Evolutionary conservation across 2,797 vertebrate genomes (phyloP).

Genomic region (Myiotriccus ornatus): DNA sequence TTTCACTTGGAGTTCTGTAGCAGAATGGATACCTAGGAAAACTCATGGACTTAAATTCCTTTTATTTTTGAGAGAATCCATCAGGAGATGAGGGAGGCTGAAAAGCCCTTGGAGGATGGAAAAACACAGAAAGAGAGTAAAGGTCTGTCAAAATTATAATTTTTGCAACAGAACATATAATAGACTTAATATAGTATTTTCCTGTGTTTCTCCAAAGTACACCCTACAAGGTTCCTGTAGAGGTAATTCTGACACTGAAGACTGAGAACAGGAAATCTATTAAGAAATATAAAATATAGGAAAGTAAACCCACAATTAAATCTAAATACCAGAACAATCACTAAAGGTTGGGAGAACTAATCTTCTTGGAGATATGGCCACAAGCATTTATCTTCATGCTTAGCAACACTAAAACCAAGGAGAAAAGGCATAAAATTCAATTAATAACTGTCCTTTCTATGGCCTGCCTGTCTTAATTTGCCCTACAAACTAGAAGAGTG

Average conservation of each 20-base stretch:
- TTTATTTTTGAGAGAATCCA: background rate
- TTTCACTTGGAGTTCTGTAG: background rate
- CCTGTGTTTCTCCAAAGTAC: background rate
- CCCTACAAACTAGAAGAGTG: background rate
- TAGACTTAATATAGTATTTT: too few species aligned
- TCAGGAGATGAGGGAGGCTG: too few species aligned
- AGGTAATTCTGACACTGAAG: background rate
- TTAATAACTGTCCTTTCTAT: background rate
- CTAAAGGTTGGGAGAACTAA: background rate
- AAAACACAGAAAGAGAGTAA: too few species aligned
- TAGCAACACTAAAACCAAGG: background rate
- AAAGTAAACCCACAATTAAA: background rate
- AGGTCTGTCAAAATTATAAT: too few species aligned
- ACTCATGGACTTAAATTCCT: background rate
- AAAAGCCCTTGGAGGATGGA: too few species aligned
- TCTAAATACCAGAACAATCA: background rate
- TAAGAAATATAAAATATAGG: background rate
- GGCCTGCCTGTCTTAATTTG: background rate
- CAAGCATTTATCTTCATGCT: background rate
- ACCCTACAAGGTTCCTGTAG: background rate
- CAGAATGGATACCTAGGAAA: background rate
- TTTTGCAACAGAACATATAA: too few species aligned
- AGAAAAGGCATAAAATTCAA: background rate
- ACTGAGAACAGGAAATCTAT: background rate
- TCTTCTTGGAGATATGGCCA: background rate